Evolutionary conservation across 2,113 vertebrate genomes (phyloP), one percentile per base, ranked within the genome.

Genomic region (Thalassarche chlororhynchos): DNA sequence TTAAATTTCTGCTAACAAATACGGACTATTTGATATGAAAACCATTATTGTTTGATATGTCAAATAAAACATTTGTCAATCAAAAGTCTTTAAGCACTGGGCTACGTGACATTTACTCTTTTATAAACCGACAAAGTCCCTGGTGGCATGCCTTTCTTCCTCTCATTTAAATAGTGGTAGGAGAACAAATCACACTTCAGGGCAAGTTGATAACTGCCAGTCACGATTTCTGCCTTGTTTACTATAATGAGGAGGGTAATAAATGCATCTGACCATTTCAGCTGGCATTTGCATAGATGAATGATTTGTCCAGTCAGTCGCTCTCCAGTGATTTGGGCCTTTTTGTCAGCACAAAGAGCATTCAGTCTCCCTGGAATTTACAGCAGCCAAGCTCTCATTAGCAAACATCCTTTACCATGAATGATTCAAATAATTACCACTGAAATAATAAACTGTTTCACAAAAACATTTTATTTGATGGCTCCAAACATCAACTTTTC

Each of bases 261-360:
- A 99, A 98, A 99, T 99, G 98, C 98, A 98, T 97, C 97, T 98
- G 98, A 99, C 98, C 98, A 98, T 98, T 99, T 98, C 99, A 97
- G 98, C 98, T 99, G 99, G 98, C 98, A 99, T 99, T 99, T 99
- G 98, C 98, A 99, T 98, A 98, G 98, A 99, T 99, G 99, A 99
- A 99, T 99, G 99, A 99, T 99, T 99, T 98, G 98, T 99, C 98
- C 99, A 98, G 98, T 98, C 98, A 98, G 98, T 98, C 21, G 96
- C 98, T 99, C 99, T 99, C 98, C 97, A 98, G 99, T 98, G 99
- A 98, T 98, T 98, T 98, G 97, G 98, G 98, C 98, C 98, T 98
- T 98, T 98, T 99, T 99, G 99, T 99, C 99, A 98, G 98, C 98
- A 99, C 98, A 99, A 99, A 99, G 98, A 99, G 98, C 98, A 98